Percentiles rank a stretch among this genome's conserved stretches.
phyloP scores from a whole-genome alignment of 2,113 vertebrate species.

The Agelaius tricolor region DNA sequence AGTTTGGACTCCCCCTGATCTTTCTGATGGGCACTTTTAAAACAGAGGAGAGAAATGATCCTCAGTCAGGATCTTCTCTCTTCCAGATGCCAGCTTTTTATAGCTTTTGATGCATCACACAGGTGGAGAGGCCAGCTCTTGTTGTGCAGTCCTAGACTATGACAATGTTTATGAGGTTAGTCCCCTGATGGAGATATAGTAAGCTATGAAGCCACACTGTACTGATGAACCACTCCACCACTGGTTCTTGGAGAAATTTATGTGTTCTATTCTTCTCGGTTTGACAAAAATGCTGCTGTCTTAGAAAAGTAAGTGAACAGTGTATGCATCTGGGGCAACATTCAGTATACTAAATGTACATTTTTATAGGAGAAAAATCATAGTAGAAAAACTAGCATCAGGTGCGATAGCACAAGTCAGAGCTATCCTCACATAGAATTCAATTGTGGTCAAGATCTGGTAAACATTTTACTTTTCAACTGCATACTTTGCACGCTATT shows the following conservation, averaged over 20 bases:
- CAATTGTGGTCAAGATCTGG: neutral
- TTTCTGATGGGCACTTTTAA: neutral
- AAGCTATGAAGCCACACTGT: neutral
- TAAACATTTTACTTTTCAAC: slow-evolving; percentile 7
- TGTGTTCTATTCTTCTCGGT: neutral
- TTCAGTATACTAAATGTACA: neutral
- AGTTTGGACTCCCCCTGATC: neutral
- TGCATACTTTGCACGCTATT: neutral
- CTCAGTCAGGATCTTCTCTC: neutral
- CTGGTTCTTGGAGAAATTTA: neutral
- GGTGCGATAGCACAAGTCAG: neutral
- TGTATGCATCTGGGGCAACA: fast-evolving
- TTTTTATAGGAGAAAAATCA: neutral
- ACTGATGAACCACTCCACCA: neutral
- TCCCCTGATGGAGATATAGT: neutral
- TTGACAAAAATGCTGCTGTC: neutral
- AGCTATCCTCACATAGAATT: neutral
- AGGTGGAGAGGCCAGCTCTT: neutral
- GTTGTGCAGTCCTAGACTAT: neutral
- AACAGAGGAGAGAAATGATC: neutral
- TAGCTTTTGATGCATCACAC: neutral
- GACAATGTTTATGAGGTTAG: neutral
- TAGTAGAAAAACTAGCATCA: neutral
- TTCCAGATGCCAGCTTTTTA: neutral
- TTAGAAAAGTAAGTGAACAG: neutral